Evolutionary conservation across 1,140 invertebrate genomes (phyloP).

Genomic region (Akabosia matsudoensis): DNA sequence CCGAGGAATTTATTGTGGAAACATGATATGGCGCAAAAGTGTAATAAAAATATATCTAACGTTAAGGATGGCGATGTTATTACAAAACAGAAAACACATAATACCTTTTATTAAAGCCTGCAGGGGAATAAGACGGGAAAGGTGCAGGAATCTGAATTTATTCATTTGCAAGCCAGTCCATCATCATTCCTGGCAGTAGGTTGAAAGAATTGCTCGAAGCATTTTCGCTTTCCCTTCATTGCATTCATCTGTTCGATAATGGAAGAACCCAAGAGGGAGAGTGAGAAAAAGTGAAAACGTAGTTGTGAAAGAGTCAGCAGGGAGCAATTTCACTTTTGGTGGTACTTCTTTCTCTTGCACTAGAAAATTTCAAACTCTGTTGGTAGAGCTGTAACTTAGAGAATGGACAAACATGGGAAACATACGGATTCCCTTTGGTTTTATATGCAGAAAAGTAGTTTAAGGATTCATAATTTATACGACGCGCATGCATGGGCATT

Average conservation of each 20-base stretch:
- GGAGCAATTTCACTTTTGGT: conserved; percentile 9
- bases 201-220: neutral
- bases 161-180: neutral
- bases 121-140: too few species aligned
- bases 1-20: too few species aligned
- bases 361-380: neutral
- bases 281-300: neutral
- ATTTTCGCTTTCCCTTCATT: neutral
- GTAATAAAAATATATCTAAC: too few species aligned
- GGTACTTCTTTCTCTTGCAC: neutral
- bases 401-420: neutral
- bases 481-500: too few species aligned
- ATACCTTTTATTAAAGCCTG: too few species aligned
- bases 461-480: too few species aligned
- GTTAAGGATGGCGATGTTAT: too few species aligned
- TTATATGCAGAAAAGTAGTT: too few species aligned
- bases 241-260: neutral
- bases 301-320: neutral
- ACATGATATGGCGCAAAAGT: too few species aligned
- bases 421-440: too few species aligned
- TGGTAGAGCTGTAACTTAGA: neutral
- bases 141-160: too few species aligned
- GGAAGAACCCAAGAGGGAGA: neutral
- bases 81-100: too few species aligned
- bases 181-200: neutral